Evolutionary conservation across 2,888 invertebrate genomes (phyloP).

Genomic region (Boloria selene): DNA sequence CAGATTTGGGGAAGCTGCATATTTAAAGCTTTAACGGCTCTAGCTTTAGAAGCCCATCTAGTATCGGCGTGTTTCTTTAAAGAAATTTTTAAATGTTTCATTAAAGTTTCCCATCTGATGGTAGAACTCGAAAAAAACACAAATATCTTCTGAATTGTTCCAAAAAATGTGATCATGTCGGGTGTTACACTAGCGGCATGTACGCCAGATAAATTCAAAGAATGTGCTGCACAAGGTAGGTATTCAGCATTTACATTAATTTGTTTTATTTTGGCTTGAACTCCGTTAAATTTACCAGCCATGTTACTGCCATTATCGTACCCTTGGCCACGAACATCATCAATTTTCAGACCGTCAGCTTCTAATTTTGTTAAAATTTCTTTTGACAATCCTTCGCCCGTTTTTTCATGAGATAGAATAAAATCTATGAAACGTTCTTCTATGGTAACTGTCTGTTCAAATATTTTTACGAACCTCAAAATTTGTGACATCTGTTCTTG

Average conservation of each 20-base stretch:
- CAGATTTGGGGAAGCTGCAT: constrained; percentile 3
- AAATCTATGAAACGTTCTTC: constrained; percentile 1
- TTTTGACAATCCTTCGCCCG: not conserved
- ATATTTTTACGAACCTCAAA: not conserved
- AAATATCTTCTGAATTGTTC: not conserved
- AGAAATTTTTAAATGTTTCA: constrained; percentile 7
- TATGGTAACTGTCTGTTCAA: not conserved
- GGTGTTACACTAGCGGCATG: constrained; percentile 1
- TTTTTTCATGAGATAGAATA: not conserved
- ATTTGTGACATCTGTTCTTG: constrained; percentile 1
- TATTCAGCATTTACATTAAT: constrained; percentile 7
- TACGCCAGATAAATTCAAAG: constrained; percentile 8
- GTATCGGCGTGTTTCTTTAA: constrained; percentile 8
- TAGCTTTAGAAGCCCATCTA: constrained; percentile 11
- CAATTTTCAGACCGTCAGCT: not conserved
- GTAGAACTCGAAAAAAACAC: constrained; percentile 11
- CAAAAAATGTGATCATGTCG: constrained; percentile 9
- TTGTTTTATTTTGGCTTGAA: constrained; percentile 8
- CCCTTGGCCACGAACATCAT: constrained; percentile 19
- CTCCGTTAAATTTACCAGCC: constrained; percentile 1
- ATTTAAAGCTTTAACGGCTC: not conserved
- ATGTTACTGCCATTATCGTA: constrained; percentile 18
- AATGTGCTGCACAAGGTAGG: constrained; percentile 9
- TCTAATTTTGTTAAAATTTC: not conserved
- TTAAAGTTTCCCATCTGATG: constrained; percentile 11